These are phyloP conservation scores for Chionis minor DNA, from an alignment of 2,113 vertebrate genomes.

Conservation along the genomic window DNA sequence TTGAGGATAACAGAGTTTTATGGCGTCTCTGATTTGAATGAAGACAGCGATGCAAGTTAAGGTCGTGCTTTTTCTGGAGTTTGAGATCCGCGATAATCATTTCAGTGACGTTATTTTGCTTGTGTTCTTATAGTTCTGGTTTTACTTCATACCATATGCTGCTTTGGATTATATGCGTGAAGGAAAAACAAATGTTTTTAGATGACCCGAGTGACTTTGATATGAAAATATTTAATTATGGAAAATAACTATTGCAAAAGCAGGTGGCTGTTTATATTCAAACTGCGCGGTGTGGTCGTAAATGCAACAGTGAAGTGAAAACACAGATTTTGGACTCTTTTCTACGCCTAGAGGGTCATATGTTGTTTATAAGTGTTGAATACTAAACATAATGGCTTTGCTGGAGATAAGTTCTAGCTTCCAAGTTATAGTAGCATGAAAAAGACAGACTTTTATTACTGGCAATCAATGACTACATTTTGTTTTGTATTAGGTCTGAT, in stretches of 20 bases:
- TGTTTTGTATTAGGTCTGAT: not conserved
- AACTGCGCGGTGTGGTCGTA: not conserved
- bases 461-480: conserved; percentile 4
- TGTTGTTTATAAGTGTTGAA: conserved; percentile 36
- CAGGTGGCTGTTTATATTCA: not conserved
- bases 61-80: not conserved
- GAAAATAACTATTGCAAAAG: not conserved
- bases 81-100: not conserved
- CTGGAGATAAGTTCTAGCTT: conserved; percentile 19
- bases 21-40: not conserved
- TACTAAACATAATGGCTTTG: not conserved
- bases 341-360: conserved; percentile 8
- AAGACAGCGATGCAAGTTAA: not conserved
- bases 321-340: conserved; percentile 5
- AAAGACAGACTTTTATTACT: conserved; percentile 36
- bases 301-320: conserved; percentile 10
- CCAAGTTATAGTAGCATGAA: not conserved
- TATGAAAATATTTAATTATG: conserved; percentile 27
- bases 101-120: not conserved
- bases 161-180: not conserved
- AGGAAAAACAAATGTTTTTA: not conserved
- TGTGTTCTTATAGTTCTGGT: not conserved
- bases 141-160: conserved; percentile 12
- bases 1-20: not conserved
- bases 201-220: not conserved